Evolutionary conservation across 2,113 vertebrate species (phyloP), one percentile per base, ranked within the genome.

Genomic region (Protomyctophum bolini): DNA sequence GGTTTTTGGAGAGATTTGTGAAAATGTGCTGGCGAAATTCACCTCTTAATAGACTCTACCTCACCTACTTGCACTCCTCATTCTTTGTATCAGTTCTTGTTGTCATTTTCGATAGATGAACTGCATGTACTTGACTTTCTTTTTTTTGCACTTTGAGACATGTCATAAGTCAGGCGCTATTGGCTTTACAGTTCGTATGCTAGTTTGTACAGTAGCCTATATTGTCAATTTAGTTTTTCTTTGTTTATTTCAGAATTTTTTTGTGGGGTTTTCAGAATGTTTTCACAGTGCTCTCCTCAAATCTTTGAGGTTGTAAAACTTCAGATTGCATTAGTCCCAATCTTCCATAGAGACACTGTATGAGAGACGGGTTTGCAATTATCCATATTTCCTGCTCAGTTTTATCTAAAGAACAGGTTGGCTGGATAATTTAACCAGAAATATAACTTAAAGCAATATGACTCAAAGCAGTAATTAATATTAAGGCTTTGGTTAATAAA

Each of bases 1-100:
- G 45, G 66, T 45, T 74, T 78, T 52, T 10, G 45, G 33, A 58
- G 41, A 69, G 67, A 74, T 76, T 51, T 76, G 45, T 60, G 55
- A 29, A 59, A 58, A 75, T 63, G 63, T 6, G 5, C 7, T 7
- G 7, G 51, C 41, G 66, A 1, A 6, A 41, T 3, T 41, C 33
- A 41, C 33, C 33, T 41, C 33, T 41, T 41, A 3, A 41, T 3
- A 41, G 33, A 41, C 33, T 41, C 33, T 41, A 41, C 5, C 33
- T 41, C 33, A 41, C 33, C 33, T 41, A 3, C 33, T 15, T 47
- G 14, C 41, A 50, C 28, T 14, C 4, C 29, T 58, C 2, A 0
- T 41, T 41, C 33, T 41, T 41, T 41, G 3, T 41, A 33, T 33
- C 2, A 33, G 33, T 33, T 33, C n/a, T n/a, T n/a, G n/a, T n/a